phyloP scores from a whole-genome alignment of 2,113 vertebrate genomes.

The Bujurquina vittata region DNA sequence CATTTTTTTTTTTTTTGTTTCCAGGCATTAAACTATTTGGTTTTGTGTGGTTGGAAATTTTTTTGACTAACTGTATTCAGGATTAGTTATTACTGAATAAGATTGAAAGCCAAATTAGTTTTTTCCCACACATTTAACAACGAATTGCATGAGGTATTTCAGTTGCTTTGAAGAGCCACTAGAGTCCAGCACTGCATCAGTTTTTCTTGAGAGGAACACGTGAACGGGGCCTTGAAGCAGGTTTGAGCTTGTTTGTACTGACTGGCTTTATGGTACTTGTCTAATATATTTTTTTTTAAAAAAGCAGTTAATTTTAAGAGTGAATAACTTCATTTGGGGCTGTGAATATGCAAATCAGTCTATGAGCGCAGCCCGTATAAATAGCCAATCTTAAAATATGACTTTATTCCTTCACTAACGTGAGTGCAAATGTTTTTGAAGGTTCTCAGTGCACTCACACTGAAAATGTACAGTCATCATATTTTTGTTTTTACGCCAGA shows the following conservation, averaged over 20 bases:
- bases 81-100: neutral
- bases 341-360: neutral
- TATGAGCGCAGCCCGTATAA: neutral
- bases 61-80: neutral
- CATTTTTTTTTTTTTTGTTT: neutral
- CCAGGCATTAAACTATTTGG: neutral
- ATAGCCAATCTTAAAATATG: neutral
- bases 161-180: slow-evolving; percentile 49
- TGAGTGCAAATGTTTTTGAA: neutral
- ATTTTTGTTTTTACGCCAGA: neutral
- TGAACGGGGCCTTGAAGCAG: neutral
- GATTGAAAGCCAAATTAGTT: neutral
- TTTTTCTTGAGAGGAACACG: neutral
- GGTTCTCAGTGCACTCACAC: neutral
- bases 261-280: neutral
- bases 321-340: neutral
- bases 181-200: slow-evolving; percentile 56
- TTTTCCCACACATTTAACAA: neutral
- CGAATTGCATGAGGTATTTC: neutral
- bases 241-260: neutral
- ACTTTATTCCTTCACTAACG: neutral
- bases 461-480: rapidly evolving
- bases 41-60: neutral
- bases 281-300: neutral
- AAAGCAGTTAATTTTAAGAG: neutral